These are phyloP conservation scores for Sturnus vulgaris DNA, from an alignment of 2,113 vertebrate species.

Conservation along the genomic window DNA sequence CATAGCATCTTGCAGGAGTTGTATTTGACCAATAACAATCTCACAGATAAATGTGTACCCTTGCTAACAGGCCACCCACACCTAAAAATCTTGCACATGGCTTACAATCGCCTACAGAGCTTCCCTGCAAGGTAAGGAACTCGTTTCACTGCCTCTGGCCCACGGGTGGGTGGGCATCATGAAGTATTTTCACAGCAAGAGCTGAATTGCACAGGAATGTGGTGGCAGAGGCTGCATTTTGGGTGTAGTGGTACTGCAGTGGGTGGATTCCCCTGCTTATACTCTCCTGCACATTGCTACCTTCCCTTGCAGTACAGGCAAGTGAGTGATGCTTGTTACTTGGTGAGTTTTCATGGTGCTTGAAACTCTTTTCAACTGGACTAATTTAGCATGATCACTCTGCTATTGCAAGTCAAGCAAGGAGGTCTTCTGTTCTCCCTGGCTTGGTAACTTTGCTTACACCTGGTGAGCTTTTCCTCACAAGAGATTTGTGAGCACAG, in stretches of 20 bases:
- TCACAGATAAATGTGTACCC: conserved; percentile 95
- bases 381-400: not conserved
- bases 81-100: conserved; percentile 92
- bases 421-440: not conserved
- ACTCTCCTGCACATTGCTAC: not conserved
- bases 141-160: not conserved
- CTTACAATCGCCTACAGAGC: conserved; percentile 94
- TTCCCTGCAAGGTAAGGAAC: conserved; percentile 89
- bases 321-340: accelerated
- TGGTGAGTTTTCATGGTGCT: not conserved
- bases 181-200: not conserved
- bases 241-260: not conserved
- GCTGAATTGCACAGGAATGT: not conserved
- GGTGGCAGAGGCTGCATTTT: not conserved
- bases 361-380: not conserved
- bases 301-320: not conserved
- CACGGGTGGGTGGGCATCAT: not conserved
- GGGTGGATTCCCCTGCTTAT: not conserved
- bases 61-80: conserved; percentile 89
- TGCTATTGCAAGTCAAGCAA: not conserved
- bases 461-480: not conserved
- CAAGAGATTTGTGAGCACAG: not conserved
- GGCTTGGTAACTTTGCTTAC: not conserved
- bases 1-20: conserved; percentile 92
- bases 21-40: conserved; percentile 93